Conservation (phyloP, 2,888 invertebrate genomes). For the Apamea epomidion region DNA sequence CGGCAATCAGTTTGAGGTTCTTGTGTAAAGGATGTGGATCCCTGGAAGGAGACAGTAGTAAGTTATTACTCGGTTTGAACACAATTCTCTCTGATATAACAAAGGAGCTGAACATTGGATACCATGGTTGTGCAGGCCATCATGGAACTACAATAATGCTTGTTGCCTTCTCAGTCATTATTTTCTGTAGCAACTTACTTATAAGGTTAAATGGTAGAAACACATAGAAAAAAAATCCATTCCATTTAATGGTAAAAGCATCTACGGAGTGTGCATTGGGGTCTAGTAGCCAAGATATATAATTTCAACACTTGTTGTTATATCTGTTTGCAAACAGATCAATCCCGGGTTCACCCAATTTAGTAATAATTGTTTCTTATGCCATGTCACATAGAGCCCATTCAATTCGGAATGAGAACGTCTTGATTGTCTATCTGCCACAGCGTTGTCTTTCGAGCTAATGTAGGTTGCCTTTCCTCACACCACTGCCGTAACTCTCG, state of each 20-base stretch:
- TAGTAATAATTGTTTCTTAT: constrained; percentile 5
- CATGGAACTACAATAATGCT: constrained; percentile 21
- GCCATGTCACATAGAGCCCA: constrained; percentile 7
- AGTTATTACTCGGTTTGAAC: background rate
- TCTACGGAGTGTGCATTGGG: constrained; percentile 4
- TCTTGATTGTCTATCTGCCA: constrained; percentile 25
- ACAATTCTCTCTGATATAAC: background rate
- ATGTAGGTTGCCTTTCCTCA: constrained; percentile 31
- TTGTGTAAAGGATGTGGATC: constrained; percentile 24
- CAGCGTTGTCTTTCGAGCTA: constrained; percentile 17
- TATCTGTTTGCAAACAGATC: constrained; percentile 17
- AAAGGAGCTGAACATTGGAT: constrained; percentile 6
- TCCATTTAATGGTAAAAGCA: constrained; percentile 33
- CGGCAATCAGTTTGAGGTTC: constrained; percentile 28
- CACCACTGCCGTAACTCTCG: constrained; percentile 34
- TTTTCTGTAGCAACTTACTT: constrained; percentile 13
- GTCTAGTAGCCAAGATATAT: constrained; percentile 17
- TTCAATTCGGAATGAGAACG: constrained; percentile 14
- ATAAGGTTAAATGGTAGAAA: constrained; percentile 24
- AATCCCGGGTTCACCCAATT: constrained; percentile 17
- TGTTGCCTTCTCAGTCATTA: constrained; percentile 6
- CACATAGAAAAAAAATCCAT: constrained; percentile 19
- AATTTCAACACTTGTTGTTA: constrained; percentile 15
- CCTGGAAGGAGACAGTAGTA: constrained; percentile 26
- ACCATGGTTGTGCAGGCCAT: constrained; percentile 23